Conservation (phyloP, 53 echinoderm and acorn worm species). For the Luidia sarsii region DNA sequence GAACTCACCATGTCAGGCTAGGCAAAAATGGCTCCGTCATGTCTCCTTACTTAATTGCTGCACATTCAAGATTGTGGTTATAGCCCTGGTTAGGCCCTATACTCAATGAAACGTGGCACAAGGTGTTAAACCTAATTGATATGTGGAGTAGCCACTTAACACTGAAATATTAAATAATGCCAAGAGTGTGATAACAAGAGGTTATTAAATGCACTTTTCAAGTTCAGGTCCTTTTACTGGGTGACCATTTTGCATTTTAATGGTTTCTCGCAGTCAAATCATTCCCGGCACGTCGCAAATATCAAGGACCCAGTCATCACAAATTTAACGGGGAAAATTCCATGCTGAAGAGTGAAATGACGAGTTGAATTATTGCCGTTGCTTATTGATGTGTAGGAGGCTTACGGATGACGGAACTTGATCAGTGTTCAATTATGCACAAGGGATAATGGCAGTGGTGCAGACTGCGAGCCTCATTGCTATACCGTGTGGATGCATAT, state of each 20-base stretch:
- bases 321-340: slow-evolving; percentile 50
- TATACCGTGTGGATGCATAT: slow-evolving; percentile 11
- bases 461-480: slow-evolving; percentile 16
- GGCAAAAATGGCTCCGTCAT: slow-evolving; percentile 38
- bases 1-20: slow-evolving; percentile 31
- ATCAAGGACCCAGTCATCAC: slow-evolving; percentile 56
- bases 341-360: slow-evolving; percentile 56
- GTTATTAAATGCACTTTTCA: slow-evolving; percentile 55
- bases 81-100: not conserved
- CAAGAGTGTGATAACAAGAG: slow-evolving; percentile 53
- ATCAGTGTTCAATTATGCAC: slow-evolving; percentile 63
- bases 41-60: slow-evolving; percentile 48
- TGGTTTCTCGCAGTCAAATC: slow-evolving; percentile 55
- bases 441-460: slow-evolving; percentile 53
- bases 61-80: slow-evolving; percentile 41
- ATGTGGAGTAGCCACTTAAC: slow-evolving; percentile 61
- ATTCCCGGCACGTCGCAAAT: slow-evolving; percentile 58
- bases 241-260: slow-evolving; percentile 59
- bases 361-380: slow-evolving; percentile 63
- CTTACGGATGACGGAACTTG: slow-evolving; percentile 56
- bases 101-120: slow-evolving; percentile 14
- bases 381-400: slow-evolving; percentile 59
- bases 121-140: slow-evolving; percentile 62
- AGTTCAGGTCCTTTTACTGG: slow-evolving; percentile 48
- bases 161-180: slow-evolving; percentile 55